phyloP scores from a whole-genome alignment of 2,797 vertebrate genomes.

The Zalophus californianus region DNA sequence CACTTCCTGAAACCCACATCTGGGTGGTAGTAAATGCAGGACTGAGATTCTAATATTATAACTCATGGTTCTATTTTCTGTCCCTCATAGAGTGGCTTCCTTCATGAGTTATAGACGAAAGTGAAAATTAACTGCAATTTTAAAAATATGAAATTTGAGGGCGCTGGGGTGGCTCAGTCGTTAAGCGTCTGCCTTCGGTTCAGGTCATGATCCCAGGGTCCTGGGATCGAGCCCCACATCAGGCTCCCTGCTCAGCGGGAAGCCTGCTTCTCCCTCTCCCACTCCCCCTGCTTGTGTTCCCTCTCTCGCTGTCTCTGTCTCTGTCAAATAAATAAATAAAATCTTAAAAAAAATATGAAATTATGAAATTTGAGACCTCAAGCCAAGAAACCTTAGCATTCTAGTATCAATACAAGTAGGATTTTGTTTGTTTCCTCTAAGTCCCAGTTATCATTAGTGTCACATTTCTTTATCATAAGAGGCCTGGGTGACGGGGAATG shows the following conservation, averaged over 20 bases:
- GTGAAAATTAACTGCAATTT: slow-evolving; percentile 27
- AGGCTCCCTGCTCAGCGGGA: no score
- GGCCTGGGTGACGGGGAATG: background rate
- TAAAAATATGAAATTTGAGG: background rate
- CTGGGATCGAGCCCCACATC: no score
- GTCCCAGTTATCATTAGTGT: slow-evolving; percentile 7
- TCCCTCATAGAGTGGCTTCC: background rate
- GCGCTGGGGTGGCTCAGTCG: no score
- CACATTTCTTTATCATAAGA: slow-evolving; percentile 39
- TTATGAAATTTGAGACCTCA: background rate
- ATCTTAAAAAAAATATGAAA: background rate
- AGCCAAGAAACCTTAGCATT: background rate
- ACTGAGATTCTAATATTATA: slow-evolving; percentile 51
- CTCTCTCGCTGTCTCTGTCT: no score
- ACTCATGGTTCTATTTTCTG: slow-evolving; percentile 14
- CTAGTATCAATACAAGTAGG: background rate
- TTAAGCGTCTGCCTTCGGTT: no score
- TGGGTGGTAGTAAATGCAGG: slow-evolving; percentile 9
- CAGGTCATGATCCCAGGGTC: no score
- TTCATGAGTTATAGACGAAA: background rate
- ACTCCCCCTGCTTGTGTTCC: no score
- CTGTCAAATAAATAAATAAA: no score
- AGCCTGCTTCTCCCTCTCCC: no score
- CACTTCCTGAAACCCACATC: slow-evolving; percentile 24
- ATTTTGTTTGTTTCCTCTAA: background rate